Conservation (phyloP, 2,888 invertebrate species). For the Omphaloscelis lunosa region DNA sequence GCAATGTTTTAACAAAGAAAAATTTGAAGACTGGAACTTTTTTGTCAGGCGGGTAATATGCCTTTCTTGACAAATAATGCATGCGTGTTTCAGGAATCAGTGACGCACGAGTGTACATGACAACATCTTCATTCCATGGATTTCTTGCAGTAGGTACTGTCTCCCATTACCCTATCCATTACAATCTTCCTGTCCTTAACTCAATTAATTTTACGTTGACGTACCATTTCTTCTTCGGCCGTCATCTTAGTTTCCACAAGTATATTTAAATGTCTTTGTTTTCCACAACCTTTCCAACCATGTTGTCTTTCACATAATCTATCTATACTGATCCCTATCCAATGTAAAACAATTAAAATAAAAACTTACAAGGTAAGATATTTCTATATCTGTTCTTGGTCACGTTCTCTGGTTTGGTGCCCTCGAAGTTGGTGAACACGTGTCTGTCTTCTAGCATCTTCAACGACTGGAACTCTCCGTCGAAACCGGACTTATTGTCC, state of each 20-base stretch:
- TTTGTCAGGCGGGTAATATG: neutral
- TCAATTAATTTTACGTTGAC: neutral
- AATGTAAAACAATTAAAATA: neutral
- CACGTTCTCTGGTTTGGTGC: constrained; percentile 96
- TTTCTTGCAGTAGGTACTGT: neutral
- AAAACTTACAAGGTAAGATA: constrained; percentile 95
- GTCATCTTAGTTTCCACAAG: neutral
- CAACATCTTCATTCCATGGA: no score
- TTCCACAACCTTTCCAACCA: neutral
- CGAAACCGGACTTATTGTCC: constrained; percentile 92
- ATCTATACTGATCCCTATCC: no score
- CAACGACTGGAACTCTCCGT: constrained; percentile 98
- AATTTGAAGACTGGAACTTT: no score
- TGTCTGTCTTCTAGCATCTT: constrained; percentile 97
- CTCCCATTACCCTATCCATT: neutral
- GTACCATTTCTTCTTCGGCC: neutral
- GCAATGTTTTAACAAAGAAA: neutral
- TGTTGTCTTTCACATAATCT: neutral
- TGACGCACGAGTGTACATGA: neutral
- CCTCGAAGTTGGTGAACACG: constrained; percentile 96
- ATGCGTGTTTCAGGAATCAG: neutral
- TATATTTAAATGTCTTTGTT: neutral
- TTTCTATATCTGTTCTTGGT: constrained; percentile 99
- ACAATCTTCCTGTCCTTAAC: neutral
- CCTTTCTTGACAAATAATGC: neutral